These are phyloP conservation scores for Diorhabda carinulata DNA, from an alignment of 1,140 invertebrate genomes.

Conservation along the genomic window DNA sequence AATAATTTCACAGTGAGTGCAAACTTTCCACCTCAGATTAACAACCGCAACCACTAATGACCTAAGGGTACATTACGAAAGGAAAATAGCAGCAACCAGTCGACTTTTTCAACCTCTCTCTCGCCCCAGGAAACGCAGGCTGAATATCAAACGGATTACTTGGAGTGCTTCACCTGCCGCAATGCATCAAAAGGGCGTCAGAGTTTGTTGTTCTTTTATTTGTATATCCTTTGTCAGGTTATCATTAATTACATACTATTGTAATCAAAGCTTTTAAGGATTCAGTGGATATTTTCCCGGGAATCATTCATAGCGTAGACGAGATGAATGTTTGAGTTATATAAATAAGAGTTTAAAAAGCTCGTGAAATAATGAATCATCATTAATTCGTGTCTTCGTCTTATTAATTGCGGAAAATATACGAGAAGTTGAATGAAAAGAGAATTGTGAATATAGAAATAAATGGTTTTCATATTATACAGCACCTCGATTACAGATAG, in stretches of 20 bases:
- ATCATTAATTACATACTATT: neutral
- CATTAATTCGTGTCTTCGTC: too few relatives aligned
- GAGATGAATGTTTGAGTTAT: too few relatives aligned
- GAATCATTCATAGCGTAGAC: too few relatives aligned
- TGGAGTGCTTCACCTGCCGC: conserved; percentile 1
- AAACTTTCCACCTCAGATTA: neutral
- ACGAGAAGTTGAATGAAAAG: too few relatives aligned
- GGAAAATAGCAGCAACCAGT: neutral
- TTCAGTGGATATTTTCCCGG: too few relatives aligned
- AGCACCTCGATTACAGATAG: too few relatives aligned
- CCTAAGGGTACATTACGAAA: conserved; percentile 1
- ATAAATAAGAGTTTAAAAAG: too few relatives aligned
- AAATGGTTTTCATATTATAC: too few relatives aligned
- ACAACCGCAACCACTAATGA: neutral
- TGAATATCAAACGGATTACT: conserved; percentile 2
- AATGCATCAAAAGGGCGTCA: conserved; percentile 1
- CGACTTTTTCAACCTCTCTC: neutral
- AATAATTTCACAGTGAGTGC: neutral
- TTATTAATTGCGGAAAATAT: too few relatives aligned
- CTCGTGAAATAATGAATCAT: too few relatives aligned
- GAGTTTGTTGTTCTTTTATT: neutral
- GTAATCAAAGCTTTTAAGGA: neutral
- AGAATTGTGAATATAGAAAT: too few relatives aligned
- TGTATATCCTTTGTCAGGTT: neutral
- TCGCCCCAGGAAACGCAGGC: neutral